Base-by-base conservation (phyloP, 2,797 vertebrate species). In the Geotrypetes seraphini region DNA sequence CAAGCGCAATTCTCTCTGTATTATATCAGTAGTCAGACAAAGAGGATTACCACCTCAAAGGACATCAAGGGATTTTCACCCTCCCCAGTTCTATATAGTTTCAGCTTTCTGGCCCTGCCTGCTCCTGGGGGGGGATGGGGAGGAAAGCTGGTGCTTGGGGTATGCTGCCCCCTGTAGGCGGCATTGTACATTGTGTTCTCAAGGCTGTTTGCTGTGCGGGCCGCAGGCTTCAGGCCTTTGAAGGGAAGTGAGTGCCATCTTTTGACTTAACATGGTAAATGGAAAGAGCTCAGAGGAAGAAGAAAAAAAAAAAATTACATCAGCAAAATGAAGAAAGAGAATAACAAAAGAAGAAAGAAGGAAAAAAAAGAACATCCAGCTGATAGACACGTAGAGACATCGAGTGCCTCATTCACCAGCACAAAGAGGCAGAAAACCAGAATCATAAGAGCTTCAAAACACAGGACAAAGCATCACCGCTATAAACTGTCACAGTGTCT, bases 161-260 rank as follows among this genome's bases (percentile, higher is more conserved):
- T 61, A 66, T 66, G 68, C 75, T 65, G 53, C 59, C 68, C 19
- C 43, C 76, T 73, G 73, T 43, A 71, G 68, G 82, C 66, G 79
- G 66, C 69, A 82, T 82, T 56, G 82, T 85, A 83, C 74, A 18
- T 85, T 84, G 75, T 91, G 92, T 89, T 87, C 78, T 76, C 84
- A 84, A 83, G 85, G 92, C 93, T 93, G 92, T 95, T 92, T 94
- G 90, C 89, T 73, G 73, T 81, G 80, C 73, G 85, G 92, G 92
- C 88, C 90, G 90, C 94, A 96, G 89, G 89, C 91, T 96, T 88
- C 72, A 78, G 88, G 92, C 92, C 86, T 97, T 96, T 94, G 90
- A 96, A 96, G 91, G 91, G 91, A 91, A 47, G 44, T 90, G 94
- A 94, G 85, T 89, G 87, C 91, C 93, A 97, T 96, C 92, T 96